A percentile compares a stretch with the other conserved stretches of the same genome.
phyloP scores from a whole-genome alignment of 1,140 invertebrate species.

The Chlorops oryzae region DNA sequence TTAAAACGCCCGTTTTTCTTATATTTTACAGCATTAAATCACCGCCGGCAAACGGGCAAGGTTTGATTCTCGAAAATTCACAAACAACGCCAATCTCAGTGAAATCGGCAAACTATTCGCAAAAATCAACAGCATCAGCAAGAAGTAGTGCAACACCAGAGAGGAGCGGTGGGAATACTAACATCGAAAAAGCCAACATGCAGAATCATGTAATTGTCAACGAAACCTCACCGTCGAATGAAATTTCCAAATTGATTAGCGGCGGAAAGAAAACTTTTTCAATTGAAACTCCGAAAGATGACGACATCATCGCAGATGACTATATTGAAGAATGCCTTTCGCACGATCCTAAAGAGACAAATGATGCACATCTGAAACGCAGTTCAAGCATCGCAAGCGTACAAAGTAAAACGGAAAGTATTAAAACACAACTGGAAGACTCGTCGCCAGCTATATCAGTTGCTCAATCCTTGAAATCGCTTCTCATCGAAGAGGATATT shows the following conservation, averaged over 20 bases:
- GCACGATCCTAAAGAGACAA: too few species aligned
- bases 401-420: conserved; percentile 41
- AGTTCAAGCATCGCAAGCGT: too few species aligned
- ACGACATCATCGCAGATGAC: too few species aligned
- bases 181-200: too few species aligned
- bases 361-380: too few species aligned
- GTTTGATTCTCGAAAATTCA: too few species aligned
- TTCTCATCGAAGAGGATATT: conserved; percentile 40
- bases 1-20: conserved; percentile 3
- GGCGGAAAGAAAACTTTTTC: too few species aligned
- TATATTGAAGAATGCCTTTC: too few species aligned
- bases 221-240: too few species aligned
- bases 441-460: conserved; percentile 32
- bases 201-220: too few species aligned
- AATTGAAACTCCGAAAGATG: too few species aligned
- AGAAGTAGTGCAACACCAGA: conserved; percentile 20
- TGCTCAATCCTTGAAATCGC: conserved; percentile 34
- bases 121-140: conserved; percentile 40
- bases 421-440: conserved; percentile 37
- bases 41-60: background rate
- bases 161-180: background rate
- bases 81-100: conserved; percentile 23
- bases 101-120: conserved; percentile 37
- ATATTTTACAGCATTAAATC: conserved; percentile 12
- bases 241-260: too few species aligned